Evolutionary conservation across 2,888 invertebrate genomes (phyloP).

Genomic region (Andrena trimmerana): DNA sequence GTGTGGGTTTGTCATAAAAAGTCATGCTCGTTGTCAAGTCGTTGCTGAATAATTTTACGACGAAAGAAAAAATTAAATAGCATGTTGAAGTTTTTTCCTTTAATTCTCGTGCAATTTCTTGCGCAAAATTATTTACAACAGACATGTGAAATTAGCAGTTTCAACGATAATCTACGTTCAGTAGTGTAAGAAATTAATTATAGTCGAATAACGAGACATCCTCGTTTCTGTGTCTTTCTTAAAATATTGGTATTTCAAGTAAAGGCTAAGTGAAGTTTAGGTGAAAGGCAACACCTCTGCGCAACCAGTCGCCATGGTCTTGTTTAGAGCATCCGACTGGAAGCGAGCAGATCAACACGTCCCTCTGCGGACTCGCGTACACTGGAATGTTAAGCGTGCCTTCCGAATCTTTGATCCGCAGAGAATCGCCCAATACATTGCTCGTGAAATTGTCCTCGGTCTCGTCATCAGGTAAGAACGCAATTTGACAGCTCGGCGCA

Average conservation of each 20-base stretch:
- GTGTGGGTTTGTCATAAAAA: neutral
- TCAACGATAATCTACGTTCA: too few species aligned
- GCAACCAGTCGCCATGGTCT: constrained; percentile 78
- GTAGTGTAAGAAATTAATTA: constrained; percentile 14
- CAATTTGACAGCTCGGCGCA: constrained; percentile 78
- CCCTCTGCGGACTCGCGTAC: constrained; percentile 79
- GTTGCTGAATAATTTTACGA: too few species aligned
- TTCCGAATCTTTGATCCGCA: constrained; percentile 16
- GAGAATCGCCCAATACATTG: neutral
- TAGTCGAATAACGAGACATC: too few species aligned
- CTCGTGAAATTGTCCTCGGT: constrained; percentile 31
- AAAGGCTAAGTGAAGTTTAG: constrained; percentile 66
- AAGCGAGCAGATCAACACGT: constrained; percentile 77
- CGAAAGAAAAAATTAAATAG: neutral
- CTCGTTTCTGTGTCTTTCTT: too few species aligned
- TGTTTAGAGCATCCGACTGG: constrained; percentile 78
- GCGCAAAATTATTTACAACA: neutral
- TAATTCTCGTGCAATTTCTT: neutral
- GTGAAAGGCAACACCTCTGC: constrained; percentile 80
- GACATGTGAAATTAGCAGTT: too few species aligned
- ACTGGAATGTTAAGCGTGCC: constrained; percentile 77
- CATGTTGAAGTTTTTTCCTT: neutral
- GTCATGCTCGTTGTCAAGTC: too few species aligned
- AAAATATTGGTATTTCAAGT: neutral
- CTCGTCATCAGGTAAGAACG: constrained; percentile 72